These are phyloP conservation scores for Pagrus major DNA, from an alignment of 2,113 vertebrate genomes.

Conservation along the genomic window DNA sequence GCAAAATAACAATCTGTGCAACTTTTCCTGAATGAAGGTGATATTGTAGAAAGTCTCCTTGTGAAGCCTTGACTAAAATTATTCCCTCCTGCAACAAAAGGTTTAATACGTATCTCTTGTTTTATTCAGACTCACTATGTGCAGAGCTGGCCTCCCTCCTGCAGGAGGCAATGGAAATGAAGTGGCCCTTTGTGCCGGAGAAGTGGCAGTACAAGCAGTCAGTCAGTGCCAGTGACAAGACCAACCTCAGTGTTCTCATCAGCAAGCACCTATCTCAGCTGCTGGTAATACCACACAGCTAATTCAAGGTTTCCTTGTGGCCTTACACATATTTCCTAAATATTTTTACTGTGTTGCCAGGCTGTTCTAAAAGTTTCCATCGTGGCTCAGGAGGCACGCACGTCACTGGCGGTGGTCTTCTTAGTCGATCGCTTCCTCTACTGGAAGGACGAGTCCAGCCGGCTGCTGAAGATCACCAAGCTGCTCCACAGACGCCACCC, in stretches of 20 bases:
- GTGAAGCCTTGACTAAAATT: background rate
- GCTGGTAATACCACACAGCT: slow-evolving; percentile 85
- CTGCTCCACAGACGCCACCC: slow-evolving; percentile 86
- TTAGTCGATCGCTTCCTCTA: slow-evolving; percentile 93
- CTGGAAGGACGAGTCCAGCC: slow-evolving; percentile 88
- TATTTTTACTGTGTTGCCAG: slow-evolving; percentile 72
- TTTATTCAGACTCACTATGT: slow-evolving; percentile 76
- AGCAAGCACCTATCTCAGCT: slow-evolving; percentile 84
- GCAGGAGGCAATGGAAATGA: slow-evolving; percentile 92
- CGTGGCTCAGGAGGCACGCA: slow-evolving; percentile 75
- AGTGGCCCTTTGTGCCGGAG: slow-evolving; percentile 97
- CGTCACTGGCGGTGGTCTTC: slow-evolving; percentile 87
- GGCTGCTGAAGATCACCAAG: slow-evolving; percentile 87
- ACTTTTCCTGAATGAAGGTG: background rate
- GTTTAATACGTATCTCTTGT: background rate
- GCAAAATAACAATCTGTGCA: background rate
- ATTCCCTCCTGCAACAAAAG: background rate
- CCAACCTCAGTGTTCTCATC: slow-evolving; percentile 91
- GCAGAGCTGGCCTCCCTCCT: slow-evolving; percentile 89
- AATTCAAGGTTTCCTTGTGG: background rate
- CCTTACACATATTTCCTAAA: background rate
- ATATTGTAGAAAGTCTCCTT: background rate
- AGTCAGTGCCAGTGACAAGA: slow-evolving; percentile 88
- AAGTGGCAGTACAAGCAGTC: slow-evolving; percentile 96
- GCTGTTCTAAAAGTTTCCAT: slow-evolving; percentile 87